Conservation (phyloP, 2,888 invertebrate species). For the Agrotis clavis region DNA sequence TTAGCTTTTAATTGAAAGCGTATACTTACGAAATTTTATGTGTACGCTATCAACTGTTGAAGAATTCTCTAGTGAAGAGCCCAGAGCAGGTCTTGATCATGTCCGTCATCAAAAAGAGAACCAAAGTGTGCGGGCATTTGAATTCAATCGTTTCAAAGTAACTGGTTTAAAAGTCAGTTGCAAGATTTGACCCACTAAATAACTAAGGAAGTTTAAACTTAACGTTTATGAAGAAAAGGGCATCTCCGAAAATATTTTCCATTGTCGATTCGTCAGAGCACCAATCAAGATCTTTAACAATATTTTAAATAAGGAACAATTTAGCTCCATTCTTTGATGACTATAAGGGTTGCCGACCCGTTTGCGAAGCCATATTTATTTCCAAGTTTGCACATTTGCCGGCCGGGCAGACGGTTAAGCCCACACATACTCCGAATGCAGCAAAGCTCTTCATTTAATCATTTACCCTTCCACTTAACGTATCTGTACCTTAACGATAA, state of each 20-base stretch:
- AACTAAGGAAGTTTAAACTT: no score
- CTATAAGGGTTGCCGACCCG: slow-evolving; percentile 19
- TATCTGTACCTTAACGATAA: background rate
- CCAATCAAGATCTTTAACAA: background rate
- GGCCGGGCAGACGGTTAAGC: background rate
- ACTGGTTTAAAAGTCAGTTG: no score
- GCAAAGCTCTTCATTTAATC: slow-evolving; percentile 9
- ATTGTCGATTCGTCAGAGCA: background rate
- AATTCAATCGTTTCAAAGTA: no score
- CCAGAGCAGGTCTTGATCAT: no score
- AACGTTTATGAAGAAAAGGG: background rate
- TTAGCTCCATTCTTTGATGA: background rate
- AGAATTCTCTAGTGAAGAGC: no score
- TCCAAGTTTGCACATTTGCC: slow-evolving; percentile 2
- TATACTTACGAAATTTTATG: no score
- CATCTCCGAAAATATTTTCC: background rate
- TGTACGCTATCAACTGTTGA: no score
- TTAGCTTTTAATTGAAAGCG: no score
- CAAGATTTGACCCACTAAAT: no score
- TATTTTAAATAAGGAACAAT: background rate
- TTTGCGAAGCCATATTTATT: slow-evolving; percentile 42
- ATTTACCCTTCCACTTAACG: background rate
- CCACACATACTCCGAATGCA: slow-evolving; percentile 18
- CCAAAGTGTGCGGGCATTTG: no score
- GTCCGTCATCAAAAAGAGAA: no score